Conservation (phyloP, 2,113 vertebrate species). For the Ophthalmolycus amberensis region DNA sequence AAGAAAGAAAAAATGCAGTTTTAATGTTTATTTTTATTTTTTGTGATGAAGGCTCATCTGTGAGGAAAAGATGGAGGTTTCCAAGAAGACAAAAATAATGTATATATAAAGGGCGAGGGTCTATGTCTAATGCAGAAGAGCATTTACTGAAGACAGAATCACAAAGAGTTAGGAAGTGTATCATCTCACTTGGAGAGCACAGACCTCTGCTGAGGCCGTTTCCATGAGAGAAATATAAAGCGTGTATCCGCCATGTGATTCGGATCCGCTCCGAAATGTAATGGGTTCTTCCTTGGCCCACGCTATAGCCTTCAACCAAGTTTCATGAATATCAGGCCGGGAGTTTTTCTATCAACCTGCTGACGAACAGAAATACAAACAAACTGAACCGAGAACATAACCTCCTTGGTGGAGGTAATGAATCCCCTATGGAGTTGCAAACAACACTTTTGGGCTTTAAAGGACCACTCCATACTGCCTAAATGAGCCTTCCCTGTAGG, state of each 20-base stretch:
- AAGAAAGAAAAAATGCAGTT: background rate
- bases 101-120: background rate
- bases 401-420: background rate
- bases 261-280: background rate
- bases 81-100: background rate
- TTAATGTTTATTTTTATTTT: slow-evolving; percentile 31
- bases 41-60: background rate
- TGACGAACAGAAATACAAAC: background rate
- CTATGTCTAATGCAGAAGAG: background rate
- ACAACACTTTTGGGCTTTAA: background rate
- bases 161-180: background rate
- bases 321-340: background rate
- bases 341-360: background rate
- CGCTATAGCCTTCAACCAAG: background rate
- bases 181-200: background rate
- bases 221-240: background rate
- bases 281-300: background rate
- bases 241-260: background rate
- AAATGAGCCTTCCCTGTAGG: background rate
- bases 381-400: background rate
- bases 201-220: background rate
- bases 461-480: background rate
- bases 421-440: background rate
- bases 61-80: background rate
- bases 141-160: background rate